Base-by-base conservation (phyloP, 2,113 vertebrate species). In the Calypte anna region DNA sequence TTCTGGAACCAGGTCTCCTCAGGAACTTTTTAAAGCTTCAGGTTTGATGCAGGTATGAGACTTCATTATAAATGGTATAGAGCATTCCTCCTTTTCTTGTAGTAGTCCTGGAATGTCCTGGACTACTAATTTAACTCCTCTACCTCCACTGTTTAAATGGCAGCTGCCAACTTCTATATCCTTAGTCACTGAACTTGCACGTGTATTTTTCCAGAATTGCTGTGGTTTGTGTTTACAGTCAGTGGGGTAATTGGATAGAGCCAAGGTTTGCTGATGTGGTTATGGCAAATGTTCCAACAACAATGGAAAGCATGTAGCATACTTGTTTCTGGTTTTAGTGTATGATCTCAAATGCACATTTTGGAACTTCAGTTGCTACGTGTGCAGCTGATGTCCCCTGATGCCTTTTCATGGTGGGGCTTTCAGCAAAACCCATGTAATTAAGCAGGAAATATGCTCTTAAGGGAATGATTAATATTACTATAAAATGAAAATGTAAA, bases 21-120 rank as follows among this genome's bases (percentile, higher is more conserved):
- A 99, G 96, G 99, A 99, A 63, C 98, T 99, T 54, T 98, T 99
- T 82, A 99, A 98, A 96, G 98, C 99, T 8, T 99, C 99, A 4
- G 99, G 99, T 78, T 97, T 99, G 82, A 99, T 98, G 75, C 99
- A 99, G 99, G 99, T 99, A 95, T 7, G 78, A 66, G 53, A 59
- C 40, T 51, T 95, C 12, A 85, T 55, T 13, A 36, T 48, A 24
- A 90, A 59, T 5, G 7, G 3, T 70, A 14, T 87, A 55, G 59
- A 53, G 23, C 31, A n/a, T 87, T 78, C 10, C 15, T 66, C 21
- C 57, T 25, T n/a, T 73, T 75, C 58, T 70, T 46, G 18, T 70
- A 77, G 18, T 48, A 69, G 13, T 48, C 22, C 22, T 54, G 24
- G 27, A 59, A 38, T 7, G 20, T 77, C 14, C n/a, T 74, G 15